Evolutionary conservation across 2,113 vertebrate genomes (phyloP), one percentile per base, ranked within the genome.

Genomic region (Myodes glareolus): DNA sequence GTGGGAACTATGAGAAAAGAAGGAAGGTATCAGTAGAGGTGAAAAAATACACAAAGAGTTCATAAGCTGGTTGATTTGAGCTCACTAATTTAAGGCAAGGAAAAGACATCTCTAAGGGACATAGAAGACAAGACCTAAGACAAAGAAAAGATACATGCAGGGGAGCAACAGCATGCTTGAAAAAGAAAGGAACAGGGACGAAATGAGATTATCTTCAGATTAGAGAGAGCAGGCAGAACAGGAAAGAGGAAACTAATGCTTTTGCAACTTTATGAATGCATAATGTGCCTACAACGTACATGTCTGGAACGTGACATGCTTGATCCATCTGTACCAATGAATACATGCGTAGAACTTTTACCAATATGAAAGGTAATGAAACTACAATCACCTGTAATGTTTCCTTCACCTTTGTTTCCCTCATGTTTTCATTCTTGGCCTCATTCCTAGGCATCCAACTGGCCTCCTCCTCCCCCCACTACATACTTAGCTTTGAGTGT

Each of bases 381-480:
- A 67, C 31, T 7, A 7, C 16, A 11, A 36, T 63, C 68, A 36
- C 36, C 55, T 72, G 9, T 23, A 33, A n/a, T 45, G 29, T n/a
- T 12, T n/a, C 0, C 21, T 14, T 3, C 1, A 19, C 4, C 14
- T 55, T 14, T 65, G 4, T 21, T 21, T 1, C 11, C 1, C 3
- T n/a, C 33, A 5, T 52, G 13, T 14, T 81, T 10, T 58, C 0
- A 0, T 81, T 55, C 19, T 81, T 81, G 21, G 50, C 27, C 19
- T 68, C 36, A 39, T 52, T 67, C 16, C 27, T 0, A 9, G 23
- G 39, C 7, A 33, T 33, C 39, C 50, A 17, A 3, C 2, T 14
- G 27, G 45, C n/a, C 42, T 88, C 19, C 14, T 84, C 19, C 14
- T 84, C 19, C 19, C 76, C n/a, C 45, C 12, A 2, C n/a, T 19